phyloP scores from a whole-genome alignment of 2,797 vertebrate species.

The Micromesistius poutassou region DNA sequence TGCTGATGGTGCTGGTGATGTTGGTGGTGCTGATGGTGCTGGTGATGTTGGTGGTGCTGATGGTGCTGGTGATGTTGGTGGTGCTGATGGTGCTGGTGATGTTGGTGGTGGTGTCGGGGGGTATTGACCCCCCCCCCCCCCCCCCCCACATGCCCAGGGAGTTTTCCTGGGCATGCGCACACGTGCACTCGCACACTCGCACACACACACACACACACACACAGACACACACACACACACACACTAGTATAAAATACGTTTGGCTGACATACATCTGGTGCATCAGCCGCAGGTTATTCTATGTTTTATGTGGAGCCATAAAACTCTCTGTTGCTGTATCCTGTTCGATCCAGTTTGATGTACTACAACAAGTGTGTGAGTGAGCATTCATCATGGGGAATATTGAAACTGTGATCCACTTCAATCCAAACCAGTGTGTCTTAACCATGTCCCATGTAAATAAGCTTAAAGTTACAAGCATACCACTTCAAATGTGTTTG shows the following conservation, averaged over 20 bases:
- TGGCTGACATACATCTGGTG: slow-evolving; percentile 28
- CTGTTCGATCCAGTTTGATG: slow-evolving; percentile 59
- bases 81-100: too few species aligned
- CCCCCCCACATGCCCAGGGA: too few species aligned
- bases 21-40: too few species aligned
- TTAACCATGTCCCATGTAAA: background rate
- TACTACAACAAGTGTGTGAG: slow-evolving; percentile 24
- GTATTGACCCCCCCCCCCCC: slow-evolving; percentile 5
- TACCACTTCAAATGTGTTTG: too few species aligned
- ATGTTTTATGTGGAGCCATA: slow-evolving; percentile 45
- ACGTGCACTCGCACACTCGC: background rate
- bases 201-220: slow-evolving; percentile 1
- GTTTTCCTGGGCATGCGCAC: slow-evolving; percentile 42
- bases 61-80: too few species aligned
- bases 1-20: too few species aligned
- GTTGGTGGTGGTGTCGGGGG: slow-evolving; percentile 10
- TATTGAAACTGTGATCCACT: background rate
- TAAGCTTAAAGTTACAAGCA: too few species aligned
- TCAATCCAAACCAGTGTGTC: background rate
- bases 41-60: slow-evolving; percentile 9
- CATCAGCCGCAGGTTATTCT: slow-evolving; percentile 50
- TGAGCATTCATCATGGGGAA: background rate
- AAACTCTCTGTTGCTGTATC: slow-evolving; percentile 42
- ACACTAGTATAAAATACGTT: background rate
- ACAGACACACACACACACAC: background rate